Evolutionary conservation across 2,797 vertebrate species (phyloP).

Genomic region (Acomys russatus): DNA sequence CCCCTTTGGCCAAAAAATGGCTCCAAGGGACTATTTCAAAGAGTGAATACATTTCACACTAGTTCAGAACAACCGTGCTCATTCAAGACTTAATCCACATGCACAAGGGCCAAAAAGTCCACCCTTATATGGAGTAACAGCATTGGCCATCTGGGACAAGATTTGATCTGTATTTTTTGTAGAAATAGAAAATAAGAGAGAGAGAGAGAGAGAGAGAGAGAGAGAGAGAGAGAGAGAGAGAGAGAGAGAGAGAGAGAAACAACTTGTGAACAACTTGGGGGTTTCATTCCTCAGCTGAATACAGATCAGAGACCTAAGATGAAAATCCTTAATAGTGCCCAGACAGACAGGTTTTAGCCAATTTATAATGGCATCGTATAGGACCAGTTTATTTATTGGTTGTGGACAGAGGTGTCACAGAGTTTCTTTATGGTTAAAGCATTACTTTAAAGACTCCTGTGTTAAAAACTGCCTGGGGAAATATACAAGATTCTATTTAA

Average conservation of each 20-base stretch:
- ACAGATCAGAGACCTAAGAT: background rate
- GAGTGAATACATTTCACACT: constrained; percentile 46
- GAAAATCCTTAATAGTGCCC: constrained; percentile 43
- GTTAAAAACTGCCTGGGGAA: background rate
- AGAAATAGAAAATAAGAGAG: constrained; percentile 1
- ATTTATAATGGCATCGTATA: background rate
- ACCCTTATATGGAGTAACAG: constrained; percentile 1
- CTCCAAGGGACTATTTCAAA: constrained; percentile 64
- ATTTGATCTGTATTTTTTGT: constrained; percentile 61
- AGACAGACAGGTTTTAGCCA: background rate
- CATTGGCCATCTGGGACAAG: background rate
- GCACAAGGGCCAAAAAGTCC: background rate
- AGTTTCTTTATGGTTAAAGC: constrained; percentile 3
- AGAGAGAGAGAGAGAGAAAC: background rate
- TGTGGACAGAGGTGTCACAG: background rate
- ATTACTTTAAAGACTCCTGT: constrained; percentile 21
- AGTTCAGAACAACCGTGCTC: constrained; percentile 58
- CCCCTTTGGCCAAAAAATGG: constrained; percentile 56
- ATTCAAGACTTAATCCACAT: constrained; percentile 58
- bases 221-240: background rate
- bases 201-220: background rate
- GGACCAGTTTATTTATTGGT: constrained; percentile 10
- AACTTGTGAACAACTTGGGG: background rate
- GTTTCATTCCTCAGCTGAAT: constrained; percentile 32
- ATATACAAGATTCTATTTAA: constrained; percentile 54